phyloP scores from a whole-genome alignment of 2,113 vertebrate genomes.

The Montifringilla adamsi region DNA sequence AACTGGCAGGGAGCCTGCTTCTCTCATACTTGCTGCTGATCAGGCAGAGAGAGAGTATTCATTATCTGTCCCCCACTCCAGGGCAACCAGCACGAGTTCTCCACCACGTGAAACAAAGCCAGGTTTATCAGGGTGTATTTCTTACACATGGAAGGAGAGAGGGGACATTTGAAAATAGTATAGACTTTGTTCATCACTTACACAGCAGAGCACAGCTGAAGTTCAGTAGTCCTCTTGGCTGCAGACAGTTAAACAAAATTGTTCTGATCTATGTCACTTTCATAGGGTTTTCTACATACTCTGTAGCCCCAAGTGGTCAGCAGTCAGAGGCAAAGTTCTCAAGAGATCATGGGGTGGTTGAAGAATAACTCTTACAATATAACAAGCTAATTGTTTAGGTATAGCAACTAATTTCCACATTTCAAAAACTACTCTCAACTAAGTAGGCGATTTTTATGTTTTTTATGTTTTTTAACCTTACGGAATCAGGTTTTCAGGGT shows the following conservation, averaged over 20 bases:
- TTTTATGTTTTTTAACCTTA: not conserved
- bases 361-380: not conserved
- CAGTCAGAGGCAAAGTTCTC: not conserved
- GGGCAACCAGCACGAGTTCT: not conserved
- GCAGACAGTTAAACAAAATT: not conserved
- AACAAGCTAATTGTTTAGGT: not conserved
- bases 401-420: not conserved
- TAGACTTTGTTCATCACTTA: not conserved
- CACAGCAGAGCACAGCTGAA: not conserved
- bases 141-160: not conserved
- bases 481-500: not conserved
- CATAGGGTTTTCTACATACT: not conserved
- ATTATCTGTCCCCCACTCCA: not conserved
- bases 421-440: not conserved
- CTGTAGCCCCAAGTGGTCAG: not conserved
- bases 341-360: not conserved
- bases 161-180: not conserved
- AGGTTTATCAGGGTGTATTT: fast-evolving
- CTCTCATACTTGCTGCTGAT: not conserved
- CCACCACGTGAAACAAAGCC: not conserved
- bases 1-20: not conserved
- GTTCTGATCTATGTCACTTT: not conserved
- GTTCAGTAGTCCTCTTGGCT: not conserved
- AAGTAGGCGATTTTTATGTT: not conserved
- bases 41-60: not conserved